A percentile compares a stretch with the other conserved stretches of the same genome.
These are phyloP conservation scores for Vidua chalybeata DNA, from an alignment of 2,113 vertebrate genomes.

Conservation along the genomic window DNA sequence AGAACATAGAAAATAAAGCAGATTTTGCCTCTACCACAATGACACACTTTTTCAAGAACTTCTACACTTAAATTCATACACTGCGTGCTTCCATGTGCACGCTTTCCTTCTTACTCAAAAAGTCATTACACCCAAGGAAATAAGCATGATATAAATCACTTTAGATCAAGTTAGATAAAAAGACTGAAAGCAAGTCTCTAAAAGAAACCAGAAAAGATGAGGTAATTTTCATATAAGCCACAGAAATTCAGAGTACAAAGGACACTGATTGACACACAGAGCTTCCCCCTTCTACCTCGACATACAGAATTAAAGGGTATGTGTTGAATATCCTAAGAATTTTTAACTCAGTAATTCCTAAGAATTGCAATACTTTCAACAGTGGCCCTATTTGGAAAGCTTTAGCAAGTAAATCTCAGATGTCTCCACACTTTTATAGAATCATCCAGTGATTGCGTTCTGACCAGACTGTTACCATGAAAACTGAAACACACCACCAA, in stretches of 20 bases:
- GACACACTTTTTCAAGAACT: background rate
- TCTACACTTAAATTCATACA: background rate
- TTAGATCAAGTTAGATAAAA: background rate
- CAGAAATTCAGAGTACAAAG: background rate
- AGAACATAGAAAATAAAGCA: background rate
- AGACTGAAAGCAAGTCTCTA: background rate
- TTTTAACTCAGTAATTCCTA: background rate
- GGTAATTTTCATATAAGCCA: background rate
- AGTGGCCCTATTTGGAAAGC: background rate
- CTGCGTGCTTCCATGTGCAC: rapidly evolving
- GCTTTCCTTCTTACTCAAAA: background rate
- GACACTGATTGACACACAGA: background rate
- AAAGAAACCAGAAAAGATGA: background rate
- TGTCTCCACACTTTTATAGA: background rate
- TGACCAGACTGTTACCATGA: background rate
- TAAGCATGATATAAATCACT: background rate
- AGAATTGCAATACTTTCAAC: background rate
- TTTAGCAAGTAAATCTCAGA: background rate
- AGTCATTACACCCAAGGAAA: background rate
- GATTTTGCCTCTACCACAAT: background rate
- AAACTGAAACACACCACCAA: background rate
- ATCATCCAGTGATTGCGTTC: background rate
- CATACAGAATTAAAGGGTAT: background rate
- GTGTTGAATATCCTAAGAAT: background rate
- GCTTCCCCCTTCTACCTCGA: background rate